Conservation (phyloP, 2,113 vertebrate species). For the Penelope pileata region DNA sequence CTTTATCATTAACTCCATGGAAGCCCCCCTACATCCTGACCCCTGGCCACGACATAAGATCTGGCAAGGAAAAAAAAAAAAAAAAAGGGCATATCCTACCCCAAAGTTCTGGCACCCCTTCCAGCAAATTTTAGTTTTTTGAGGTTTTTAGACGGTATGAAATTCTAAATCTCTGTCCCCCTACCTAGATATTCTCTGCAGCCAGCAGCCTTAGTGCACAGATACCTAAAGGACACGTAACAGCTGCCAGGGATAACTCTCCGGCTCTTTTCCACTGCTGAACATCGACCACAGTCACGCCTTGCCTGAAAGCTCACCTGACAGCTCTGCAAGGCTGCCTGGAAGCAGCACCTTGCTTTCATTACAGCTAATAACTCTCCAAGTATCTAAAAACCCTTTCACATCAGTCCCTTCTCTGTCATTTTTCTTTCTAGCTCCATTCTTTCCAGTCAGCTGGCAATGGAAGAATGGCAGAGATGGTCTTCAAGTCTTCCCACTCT, state of each 20-base stretch:
- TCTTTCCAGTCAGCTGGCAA: neutral
- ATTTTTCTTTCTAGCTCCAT: neutral
- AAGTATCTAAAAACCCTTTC: neutral
- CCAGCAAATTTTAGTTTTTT: neutral
- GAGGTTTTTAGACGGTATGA: neutral
- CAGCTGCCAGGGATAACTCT: neutral
- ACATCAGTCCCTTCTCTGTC: neutral
- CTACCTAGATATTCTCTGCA: neutral
- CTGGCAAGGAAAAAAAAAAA: neutral
- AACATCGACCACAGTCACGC: neutral
- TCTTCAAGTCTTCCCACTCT: neutral
- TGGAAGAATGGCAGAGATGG: accelerated
- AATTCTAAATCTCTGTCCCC: neutral
- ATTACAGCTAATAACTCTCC: neutral
- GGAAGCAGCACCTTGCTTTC: neutral
- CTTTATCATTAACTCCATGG: neutral
- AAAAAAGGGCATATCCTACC: neutral
- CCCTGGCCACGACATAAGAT: neutral
- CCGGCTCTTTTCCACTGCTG: neutral
- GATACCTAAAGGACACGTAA: neutral
- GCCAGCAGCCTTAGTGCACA: neutral
- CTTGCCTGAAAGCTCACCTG: neutral
- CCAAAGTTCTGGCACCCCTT: neutral
- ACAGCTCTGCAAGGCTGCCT: neutral
- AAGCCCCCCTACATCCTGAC: neutral